Evolutionary conservation across 2,888 invertebrate genomes (phyloP), one percentile per base, ranked within the genome.

Genomic region (Atrina japonica): DNA sequence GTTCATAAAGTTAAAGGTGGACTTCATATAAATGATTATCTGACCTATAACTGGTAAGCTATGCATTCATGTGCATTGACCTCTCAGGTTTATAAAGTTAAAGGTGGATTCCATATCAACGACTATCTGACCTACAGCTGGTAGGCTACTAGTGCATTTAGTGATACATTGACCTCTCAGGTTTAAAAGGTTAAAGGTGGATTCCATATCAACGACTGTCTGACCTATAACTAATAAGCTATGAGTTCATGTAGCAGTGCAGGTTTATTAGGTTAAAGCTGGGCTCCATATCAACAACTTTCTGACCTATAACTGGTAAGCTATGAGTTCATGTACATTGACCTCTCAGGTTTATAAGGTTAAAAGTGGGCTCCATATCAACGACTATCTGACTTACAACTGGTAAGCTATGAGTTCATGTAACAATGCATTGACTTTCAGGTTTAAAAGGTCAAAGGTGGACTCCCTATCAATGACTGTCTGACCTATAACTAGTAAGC

Each of bases 291-390:
- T 98, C 7, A 95, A 95, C 0, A 94, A 95, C 80, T 95, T 95
- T 90, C 92, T 97, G 30, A 95, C 95, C 60, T 97, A 95, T 89
- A 88, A 89, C 70, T 91, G 91, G 90, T 94, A 91, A 92, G 92
- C 92, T 90, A 23, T 16, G 21, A 5, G 11, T n/a, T n/a, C 35
- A 35, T 35, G 35, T 35, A 11, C 35, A 7, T 11, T 35, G 5
- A 66, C 73, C 58, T 75, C 65, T 60, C 55, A 74, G 53, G 73
- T 66, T 25, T 87, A 97, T 90, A 91, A 92, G 56, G 92, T 93
- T 63, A 95, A 96, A 89, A 97, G 97, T 0, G 98, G 98, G 0
- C 91, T 95, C 16, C 93, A 93, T 88, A 93, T 98, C 7, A 95
- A 95, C 0, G 94, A 95, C 80, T 95, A 95, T 90, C 92, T 97